Evolutionary conservation across 2,797 vertebrate species (phyloP), one percentile per base, ranked within the genome.

Genomic region (Glossophaga mutica): DNA sequence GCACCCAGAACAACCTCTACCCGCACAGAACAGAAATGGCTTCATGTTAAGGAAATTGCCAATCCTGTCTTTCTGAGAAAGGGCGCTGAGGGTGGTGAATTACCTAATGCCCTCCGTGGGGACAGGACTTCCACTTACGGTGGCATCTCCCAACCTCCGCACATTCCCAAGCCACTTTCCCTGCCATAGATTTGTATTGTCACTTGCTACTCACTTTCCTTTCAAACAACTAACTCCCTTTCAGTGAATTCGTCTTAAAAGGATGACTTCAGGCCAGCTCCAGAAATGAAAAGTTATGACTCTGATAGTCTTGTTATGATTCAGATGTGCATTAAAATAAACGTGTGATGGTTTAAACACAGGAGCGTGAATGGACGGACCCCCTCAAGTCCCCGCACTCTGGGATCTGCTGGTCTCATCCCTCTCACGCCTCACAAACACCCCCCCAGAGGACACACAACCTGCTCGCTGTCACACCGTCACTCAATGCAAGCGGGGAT

Each of bases 361-460:
- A 50, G 70, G 62, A 74, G 14, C 1, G 0, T 1, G 3, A 19
- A 6, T 48, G 37, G n/a, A 2, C 0, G 3, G 11, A 8, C 12
- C 34, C 46, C 22, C 22, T 59, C 7, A 46, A 65, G 21, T 4
- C 32, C 1, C 71, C 22, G 1, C 29, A 12, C 70, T 57, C 50
- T 6, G 65, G 44, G 39, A 22, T 32, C 2, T 10, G 10, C 10
- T 2, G 0, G 65, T 37, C 55, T 76, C 62, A 3, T 29, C 68
- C 16, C 48, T 42, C 37, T 11, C 68, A 46, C 32, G 52, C 55
- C 88, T 83, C 42, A 48, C 70, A 37, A 55, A 5, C 12, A 42
- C 12, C 52, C 42, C 55, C 2, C 1, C 0, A 3, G 32, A 39
- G 57, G 32, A 21, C 76, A 68, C 12, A 21, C 24, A 73, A 18